A percentile compares a stretch with the other conserved stretches of the same genome.
phyloP scores from a whole-genome alignment of 2,113 vertebrate species.

The Microtus oregoni region DNA sequence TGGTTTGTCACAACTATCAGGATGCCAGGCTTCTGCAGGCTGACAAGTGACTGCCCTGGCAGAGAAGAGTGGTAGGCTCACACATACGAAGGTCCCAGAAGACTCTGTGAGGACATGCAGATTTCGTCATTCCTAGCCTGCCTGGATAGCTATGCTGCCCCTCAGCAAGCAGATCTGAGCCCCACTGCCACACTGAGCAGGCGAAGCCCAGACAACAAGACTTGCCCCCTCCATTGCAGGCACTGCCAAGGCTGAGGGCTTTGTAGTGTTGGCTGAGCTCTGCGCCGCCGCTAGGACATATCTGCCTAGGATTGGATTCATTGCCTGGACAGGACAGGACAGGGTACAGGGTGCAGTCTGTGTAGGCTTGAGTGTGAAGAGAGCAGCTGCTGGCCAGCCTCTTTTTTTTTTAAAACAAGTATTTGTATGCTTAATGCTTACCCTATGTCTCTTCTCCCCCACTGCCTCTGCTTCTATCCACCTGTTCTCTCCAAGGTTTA shows the following conservation, averaged over 20 bases:
- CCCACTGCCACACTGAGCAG: not conserved
- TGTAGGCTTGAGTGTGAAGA: slow-evolving; percentile 60
- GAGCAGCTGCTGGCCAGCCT: slow-evolving; percentile 53
- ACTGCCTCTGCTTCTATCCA: slow-evolving; percentile 3
- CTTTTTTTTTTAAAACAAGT: slow-evolving; percentile 47
- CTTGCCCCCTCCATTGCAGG: not conserved
- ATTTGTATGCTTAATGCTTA: slow-evolving; percentile 62
- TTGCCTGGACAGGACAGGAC: slow-evolving; percentile 26
- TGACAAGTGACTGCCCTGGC: not conserved
- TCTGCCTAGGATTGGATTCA: slow-evolving; percentile 46
- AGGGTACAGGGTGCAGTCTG: slow-evolving; percentile 54
- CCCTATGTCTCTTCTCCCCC: not conserved
- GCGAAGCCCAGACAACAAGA: not conserved
- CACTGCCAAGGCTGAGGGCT: slow-evolving; percentile 33
- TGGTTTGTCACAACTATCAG: not conserved
- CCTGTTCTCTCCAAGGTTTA: slow-evolving; percentile 65
- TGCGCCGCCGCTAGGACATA: not conserved
- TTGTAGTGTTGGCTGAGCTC: slow-evolving; percentile 44
- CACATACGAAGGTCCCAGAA: not conserved
- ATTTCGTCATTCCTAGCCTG: slow-evolving; percentile 39
- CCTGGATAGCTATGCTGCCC: not conserved
- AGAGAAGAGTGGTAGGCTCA: not conserved
- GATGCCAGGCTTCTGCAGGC: slow-evolving; percentile 20
- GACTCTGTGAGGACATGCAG: not conserved
- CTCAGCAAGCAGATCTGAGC: not conserved